phyloP scores from a whole-genome alignment of 2,888 invertebrate species.

The Stenchaetothrips biformis region DNA sequence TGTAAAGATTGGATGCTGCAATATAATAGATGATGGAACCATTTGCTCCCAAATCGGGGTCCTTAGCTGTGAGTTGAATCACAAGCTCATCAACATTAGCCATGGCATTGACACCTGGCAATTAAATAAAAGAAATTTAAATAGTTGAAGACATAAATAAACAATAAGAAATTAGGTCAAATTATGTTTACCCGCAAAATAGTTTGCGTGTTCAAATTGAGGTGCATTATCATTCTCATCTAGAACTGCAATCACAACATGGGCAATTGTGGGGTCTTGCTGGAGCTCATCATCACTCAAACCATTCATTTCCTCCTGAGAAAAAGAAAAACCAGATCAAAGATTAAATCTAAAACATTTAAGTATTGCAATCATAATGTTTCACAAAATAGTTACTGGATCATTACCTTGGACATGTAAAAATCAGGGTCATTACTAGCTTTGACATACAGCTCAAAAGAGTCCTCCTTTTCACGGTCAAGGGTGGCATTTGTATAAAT shows the following conservation, averaged over 20 bases:
- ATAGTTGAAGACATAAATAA: neutral
- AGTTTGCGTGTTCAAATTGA: constrained; percentile 58
- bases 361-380: neutral
- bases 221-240: constrained; percentile 86
- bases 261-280: constrained; percentile 64
- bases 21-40: constrained; percentile 78
- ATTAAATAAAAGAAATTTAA: constrained; percentile 36
- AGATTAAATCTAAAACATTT: constrained; percentile 35
- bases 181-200: constrained; percentile 56
- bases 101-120: constrained; percentile 67
- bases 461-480: constrained; percentile 71
- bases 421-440: constrained; percentile 80
- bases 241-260: constrained; percentile 64
- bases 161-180: neutral
- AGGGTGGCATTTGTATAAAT: constrained; percentile 73
- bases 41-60: constrained; percentile 78
- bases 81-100: constrained; percentile 71
- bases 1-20: constrained; percentile 72
- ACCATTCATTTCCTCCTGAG: constrained; percentile 35
- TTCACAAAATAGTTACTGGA: constrained; percentile 18
- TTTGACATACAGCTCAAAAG: constrained; percentile 70
- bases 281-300: constrained; percentile 39
- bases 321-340: constrained; percentile 29
- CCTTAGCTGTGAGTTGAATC: constrained; percentile 69
- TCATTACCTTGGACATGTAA: constrained; percentile 51